Evolutionary conservation across 2,888 invertebrate species (phyloP), one percentile per base, ranked within the genome.

Genomic region (Drosophila fulvimacula): DNA sequence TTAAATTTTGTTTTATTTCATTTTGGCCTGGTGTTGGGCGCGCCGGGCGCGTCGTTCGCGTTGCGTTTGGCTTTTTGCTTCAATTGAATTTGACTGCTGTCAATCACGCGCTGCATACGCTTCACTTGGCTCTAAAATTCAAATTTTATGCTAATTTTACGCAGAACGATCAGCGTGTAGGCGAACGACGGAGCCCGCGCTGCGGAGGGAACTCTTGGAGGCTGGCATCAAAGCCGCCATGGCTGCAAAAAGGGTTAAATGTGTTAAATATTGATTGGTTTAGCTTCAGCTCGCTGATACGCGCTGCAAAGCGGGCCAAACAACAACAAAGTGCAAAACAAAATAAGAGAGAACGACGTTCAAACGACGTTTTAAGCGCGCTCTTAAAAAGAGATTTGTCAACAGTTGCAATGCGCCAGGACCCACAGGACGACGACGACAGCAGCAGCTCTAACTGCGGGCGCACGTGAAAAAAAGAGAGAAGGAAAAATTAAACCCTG

Each of bases 1-100:
- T 86, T 87, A 87, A 82, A 87, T 87, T 85, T 81, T 87, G 82
- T 85, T 85, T 84, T 79, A 84, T 85, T 86, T 81, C 63, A 79
- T 79, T 85, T 82, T 61, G 69, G 58, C 55, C 39, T 63, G 57
- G 36, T 57, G 36, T 57, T 30, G n/a, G 44, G 44, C 24, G 44
- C 15, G 21, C 21, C 2, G 13, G 5, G 19, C 19, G 39, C 17
- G 39, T 39, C 10, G n/a, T 41, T 41, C 52, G 56, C 51, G 52
- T 57, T 75, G 67, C 75, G 66, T 66, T 73, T 66, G 59, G 61
- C 61, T 68, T 79, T 73, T 72, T 81, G 68, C 70, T 84, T 82
- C 85, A 86, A 86, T 86, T 88, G 85, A 86, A 86, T 86, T 86
- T 82, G 85, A 88, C 82, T 86, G 88, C 85, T 86, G 85, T 87